phyloP scores from a whole-genome alignment of 2,888 invertebrate genomes.

The Cantharis nigra region DNA sequence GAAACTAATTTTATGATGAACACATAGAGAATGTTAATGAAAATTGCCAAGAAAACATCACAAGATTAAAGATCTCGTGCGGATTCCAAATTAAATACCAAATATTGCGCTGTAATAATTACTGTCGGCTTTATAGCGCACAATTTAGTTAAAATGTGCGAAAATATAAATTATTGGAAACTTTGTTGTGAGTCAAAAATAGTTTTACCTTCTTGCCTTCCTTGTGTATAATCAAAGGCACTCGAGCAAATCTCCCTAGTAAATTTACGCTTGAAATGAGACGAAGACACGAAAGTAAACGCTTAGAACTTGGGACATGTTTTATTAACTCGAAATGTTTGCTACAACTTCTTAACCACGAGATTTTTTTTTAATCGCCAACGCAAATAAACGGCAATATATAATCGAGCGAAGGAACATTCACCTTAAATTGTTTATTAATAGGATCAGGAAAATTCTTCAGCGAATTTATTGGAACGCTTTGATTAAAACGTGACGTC shows the following conservation, averaged over 20 bases:
- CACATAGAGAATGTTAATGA: background rate
- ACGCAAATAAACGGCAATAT: background rate
- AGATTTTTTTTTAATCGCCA: background rate
- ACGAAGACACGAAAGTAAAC: slow-evolving; percentile 19
- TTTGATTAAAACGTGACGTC: slow-evolving; percentile 3
- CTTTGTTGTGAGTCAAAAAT: background rate
- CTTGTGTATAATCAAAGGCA: slow-evolving; percentile 8
- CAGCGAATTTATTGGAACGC: background rate
- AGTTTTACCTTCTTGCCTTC: background rate
- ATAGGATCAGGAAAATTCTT: background rate
- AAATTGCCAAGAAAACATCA: background rate
- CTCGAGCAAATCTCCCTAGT: slow-evolving; percentile 16
- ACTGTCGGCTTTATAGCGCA: slow-evolving; percentile 1
- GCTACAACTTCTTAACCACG: background rate
- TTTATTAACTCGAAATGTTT: background rate
- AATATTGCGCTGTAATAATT: slow-evolving; percentile 2
- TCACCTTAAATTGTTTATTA: slow-evolving; percentile 1
- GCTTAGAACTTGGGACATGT: slow-evolving; percentile 12
- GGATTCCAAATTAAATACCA: background rate
- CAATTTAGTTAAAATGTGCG: background rate
- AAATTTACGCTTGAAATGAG: slow-evolving; percentile 16
- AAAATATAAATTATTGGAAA: background rate
- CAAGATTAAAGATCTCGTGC: background rate
- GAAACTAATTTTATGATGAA: background rate
- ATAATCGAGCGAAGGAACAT: background rate